phyloP scores from a whole-genome alignment of 1,140 invertebrate species.

The Drosophila saltans region DNA sequence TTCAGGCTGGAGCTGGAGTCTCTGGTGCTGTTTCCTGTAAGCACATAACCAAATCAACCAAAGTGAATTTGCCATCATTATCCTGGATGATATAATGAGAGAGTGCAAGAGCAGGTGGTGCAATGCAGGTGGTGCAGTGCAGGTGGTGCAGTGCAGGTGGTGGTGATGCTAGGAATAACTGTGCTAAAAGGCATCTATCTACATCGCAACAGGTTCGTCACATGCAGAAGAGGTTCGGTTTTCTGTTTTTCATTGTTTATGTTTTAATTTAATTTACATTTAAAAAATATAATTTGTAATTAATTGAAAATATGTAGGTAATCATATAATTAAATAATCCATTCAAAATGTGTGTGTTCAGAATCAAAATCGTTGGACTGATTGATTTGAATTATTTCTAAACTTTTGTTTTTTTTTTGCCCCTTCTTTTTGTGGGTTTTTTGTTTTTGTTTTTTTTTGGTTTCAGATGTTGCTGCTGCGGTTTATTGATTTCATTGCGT shows the following conservation, averaged over 20 bases:
- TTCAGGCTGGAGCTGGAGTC: constrained; percentile 9
- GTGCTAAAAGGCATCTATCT: constrained; percentile 5
- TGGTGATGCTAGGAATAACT: constrained; percentile 2
- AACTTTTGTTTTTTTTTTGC: neutral
- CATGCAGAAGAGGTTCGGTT: constrained; percentile 8
- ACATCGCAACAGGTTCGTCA: constrained; percentile 3
- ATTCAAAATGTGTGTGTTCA: constrained; percentile 9
- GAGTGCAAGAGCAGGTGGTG: neutral
- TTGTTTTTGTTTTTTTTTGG: neutral
- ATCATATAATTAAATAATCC: constrained; percentile 9
- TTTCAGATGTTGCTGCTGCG: constrained; percentile 17
- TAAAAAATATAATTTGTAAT: constrained; percentile 15
- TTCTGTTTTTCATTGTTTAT: constrained; percentile 3
- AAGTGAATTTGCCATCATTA: neutral
- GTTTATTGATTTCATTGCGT: constrained; percentile 19
- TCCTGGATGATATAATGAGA: neutral
- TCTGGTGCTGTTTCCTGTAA: constrained; percentile 10
- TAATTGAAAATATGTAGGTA: constrained; percentile 13
- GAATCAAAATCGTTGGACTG: constrained; percentile 3
- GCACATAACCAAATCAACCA: constrained; percentile 3
- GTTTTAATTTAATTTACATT: constrained; percentile 15
- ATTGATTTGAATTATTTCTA: constrained; percentile 14
- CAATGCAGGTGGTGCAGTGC: neutral
- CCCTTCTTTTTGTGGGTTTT: neutral
- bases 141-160: neutral